Evolutionary conservation across 53 echinoderm and acorn worm species (phyloP), one percentile per base, ranked within the genome.

Genomic region (Stichopus horrens): DNA sequence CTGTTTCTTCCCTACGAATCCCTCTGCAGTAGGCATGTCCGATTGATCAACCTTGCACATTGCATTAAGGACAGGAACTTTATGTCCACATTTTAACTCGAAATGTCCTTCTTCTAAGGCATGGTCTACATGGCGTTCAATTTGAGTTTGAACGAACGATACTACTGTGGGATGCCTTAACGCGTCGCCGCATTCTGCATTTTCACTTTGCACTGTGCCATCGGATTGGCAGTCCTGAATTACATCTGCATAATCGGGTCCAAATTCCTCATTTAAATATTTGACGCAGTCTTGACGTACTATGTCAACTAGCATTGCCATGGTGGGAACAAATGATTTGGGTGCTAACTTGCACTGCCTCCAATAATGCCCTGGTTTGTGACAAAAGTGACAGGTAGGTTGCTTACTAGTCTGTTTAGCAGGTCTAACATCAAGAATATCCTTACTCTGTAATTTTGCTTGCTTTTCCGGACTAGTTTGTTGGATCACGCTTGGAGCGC

Each of bases 21-120:
- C 88, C 21, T 89, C 74, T 77, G 53, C 6, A 4, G 89, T 86
- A 73, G 92, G 89, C 92, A 89, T 89, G 52, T 23, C 20, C 14
- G 8, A 55, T 55, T 74, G 20, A 58, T 85, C 54, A 1, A 74
- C 67, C 7, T 74, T 54, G 22, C 88, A 88, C 0, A 76, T 88
- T 18, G 91, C 89, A 58, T 77, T 91, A 74, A 83, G 58, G 55
- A 88, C 56, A 53, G 88, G 82, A 37, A 91, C 14, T 58, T 53
- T 7, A 52, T 90, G 90, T 19, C 87, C 90, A 56, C 90, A 86
- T 8, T 60, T 51, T n/a, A 90, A 76, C 54, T 75, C 0, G 7
- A 76, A 55, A 6, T 74, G 54, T 5, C 90, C 90, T 84, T 86
- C 79, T 51, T 65, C 22, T 67, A 52, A 8, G 10, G 81, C 81